These are phyloP conservation scores for Drosophila bipectinata DNA, from an alignment of 1,140 invertebrate genomes.

Conservation along the genomic window DNA sequence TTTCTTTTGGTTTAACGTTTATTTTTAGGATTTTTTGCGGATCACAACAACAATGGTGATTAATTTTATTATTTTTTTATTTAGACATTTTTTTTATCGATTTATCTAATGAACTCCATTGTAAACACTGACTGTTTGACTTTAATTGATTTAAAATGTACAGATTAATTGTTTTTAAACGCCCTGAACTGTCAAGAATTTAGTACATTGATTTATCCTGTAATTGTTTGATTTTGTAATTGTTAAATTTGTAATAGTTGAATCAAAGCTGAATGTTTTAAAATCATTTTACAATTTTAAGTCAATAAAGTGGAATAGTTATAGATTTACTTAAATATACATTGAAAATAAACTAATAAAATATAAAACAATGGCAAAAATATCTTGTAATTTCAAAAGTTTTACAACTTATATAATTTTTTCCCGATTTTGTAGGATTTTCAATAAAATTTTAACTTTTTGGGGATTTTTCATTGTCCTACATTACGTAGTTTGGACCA, in stretches of 20 bases:
- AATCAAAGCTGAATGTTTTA: not conserved
- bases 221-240: not conserved
- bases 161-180: slow-evolving; percentile 25
- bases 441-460: no score
- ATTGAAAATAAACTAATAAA: no score
- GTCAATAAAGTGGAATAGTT: no score
- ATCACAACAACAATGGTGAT: slow-evolving; percentile 82
- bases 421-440: no score
- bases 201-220: not conserved
- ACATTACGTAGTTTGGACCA: no score
- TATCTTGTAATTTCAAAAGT: no score
- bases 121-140: slow-evolving; percentile 32
- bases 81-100: slow-evolving; percentile 39
- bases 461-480: no score
- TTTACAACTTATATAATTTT: no score
- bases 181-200: slow-evolving; percentile 6
- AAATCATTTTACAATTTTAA: not conserved
- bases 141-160: slow-evolving; percentile 45
- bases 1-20: slow-evolving; percentile 67
- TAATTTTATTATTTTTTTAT: slow-evolving; percentile 44
- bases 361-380: no score
- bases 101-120: slow-evolving; percentile 60
- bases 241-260: not conserved
- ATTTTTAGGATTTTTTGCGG: slow-evolving; percentile 63
- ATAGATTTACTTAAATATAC: no score